Base-by-base conservation (phyloP, 2,113 vertebrate genomes). In the Chitala chitala region DNA sequence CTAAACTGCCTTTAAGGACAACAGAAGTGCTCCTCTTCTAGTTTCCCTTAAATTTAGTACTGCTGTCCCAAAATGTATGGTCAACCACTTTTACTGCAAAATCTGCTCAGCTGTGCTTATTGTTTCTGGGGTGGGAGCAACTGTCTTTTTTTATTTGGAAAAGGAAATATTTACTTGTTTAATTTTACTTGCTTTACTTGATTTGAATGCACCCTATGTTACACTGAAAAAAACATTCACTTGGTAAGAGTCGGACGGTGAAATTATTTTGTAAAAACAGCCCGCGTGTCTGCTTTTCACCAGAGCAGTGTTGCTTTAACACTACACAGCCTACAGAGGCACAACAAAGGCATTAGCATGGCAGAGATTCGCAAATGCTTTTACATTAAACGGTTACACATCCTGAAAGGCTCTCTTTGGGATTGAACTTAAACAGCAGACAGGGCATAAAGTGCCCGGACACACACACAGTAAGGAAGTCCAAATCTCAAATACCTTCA, bases 401-500 rank as follows among this genome's bases (percentile, higher is more conserved):
- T 78, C 79, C 59, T 81, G 69, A 48, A 15, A 42, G n/a, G 64
- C 70, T 64, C 54, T 53, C 71, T 77, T 55, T 78, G 58, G 74
- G 76, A 77, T 78, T 44, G 64, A 68, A 42, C 29, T 38, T 48
- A 68, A 68, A 68, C 64, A 68, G 78, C 48, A 48, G 64, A 44
- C 7, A 5, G 46, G 26, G 31, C 29, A 73, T 85, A 85, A 88
- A 79, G 81, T 83, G 78, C 82, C 85, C 85, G 77, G 77, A 85
- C 63, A 63, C 77, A 77, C 79, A 50, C 73, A 44, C 65, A 31
- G 71, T 5, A 76, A 79, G 76, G n/a, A 20, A 70, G 69, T 80
- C 78, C 80, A 81, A 84, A 84, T 74, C 77, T 83, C 82, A 84
- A 84, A 87, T 83, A 78, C 81, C 83, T 77, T 76, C 78, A 80